Evolutionary conservation across 2,888 invertebrate genomes (phyloP).

Genomic region (Rhamnusium bicolor): DNA sequence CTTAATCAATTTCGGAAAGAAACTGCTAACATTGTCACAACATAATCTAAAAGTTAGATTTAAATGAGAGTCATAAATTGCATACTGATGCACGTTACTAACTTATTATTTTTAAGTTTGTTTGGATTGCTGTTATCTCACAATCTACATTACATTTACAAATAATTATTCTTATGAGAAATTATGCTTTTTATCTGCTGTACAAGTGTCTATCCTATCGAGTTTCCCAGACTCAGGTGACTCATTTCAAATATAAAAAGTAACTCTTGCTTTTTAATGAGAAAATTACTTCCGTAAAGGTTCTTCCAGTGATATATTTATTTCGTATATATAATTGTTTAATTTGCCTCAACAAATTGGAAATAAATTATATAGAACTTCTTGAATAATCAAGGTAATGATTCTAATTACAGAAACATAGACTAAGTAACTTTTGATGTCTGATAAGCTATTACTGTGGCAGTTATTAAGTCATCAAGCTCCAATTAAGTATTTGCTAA

Average conservation of each 20-base stretch:
- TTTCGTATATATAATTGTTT: background rate
- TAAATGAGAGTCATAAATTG: too few species aligned
- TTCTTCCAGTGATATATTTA: conserved; percentile 20
- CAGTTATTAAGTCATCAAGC: conserved; percentile 6
- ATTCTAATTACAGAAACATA: conserved; percentile 14
- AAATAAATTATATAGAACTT: conserved; percentile 4
- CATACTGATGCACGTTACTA: too few species aligned
- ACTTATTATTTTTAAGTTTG: background rate
- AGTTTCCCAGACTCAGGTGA: conserved; percentile 22
- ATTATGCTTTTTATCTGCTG: background rate
- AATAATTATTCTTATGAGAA: background rate
- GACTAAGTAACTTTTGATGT: background rate
- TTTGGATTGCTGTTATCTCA: background rate
- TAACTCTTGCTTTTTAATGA: conserved; percentile 17
- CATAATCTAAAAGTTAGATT: too few species aligned
- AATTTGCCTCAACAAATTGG: conserved; percentile 9
- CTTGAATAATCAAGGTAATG: background rate
- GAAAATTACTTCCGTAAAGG: conserved; percentile 17
- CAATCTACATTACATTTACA: background rate
- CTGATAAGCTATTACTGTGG: background rate
- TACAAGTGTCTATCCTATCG: background rate
- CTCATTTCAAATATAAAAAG: background rate
- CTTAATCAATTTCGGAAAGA: too few species aligned
- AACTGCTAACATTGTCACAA: too few species aligned
- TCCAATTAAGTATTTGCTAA: background rate